Base-by-base conservation (phyloP, 30 jellyfish, hydroid and myxozoan genomes). In the Aurelia coerulea region DNA sequence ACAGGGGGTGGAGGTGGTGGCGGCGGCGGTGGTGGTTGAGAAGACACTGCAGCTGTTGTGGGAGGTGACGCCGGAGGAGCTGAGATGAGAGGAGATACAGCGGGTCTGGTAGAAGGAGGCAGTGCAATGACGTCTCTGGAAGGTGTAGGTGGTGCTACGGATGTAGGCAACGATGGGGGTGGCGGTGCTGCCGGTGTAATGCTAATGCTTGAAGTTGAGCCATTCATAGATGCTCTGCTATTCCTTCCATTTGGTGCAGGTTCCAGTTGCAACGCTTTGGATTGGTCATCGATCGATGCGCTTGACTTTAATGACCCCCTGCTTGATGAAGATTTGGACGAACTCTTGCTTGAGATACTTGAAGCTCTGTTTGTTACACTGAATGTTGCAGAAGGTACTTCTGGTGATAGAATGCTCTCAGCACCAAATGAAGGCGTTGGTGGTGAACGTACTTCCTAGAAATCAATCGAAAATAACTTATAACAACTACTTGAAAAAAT, bases 281-380 rank as follows among this genome's bases (percentile, higher is more conserved):
- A 23, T 13, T 69, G 88, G 39, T 75, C 90, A 9, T 72, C 76
- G 23, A 60, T 42, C 49, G 90, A 65, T 8, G 73, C 80, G 5
- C 60, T 53, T 41, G 86, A 76, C 15, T 70, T 74, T 46, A 82
- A 46, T 2, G 91, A 82, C 2, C 89, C 80, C 19, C 80, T 70
- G 29, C 81, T 68, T 1, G 81, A 53, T 19, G 91, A 82, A 72
- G 51, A 3, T 2, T 39, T 39, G 51, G 51, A 39, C 51, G 51
- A 39, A 39, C 85, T 59, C 39, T 65, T 82, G 62, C 85, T 49
- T 11, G 85, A 70, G 1, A 71, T 53, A 31, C 85, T 82, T 35
- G 89, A 68, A 17, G 98, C 90, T n/a, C 96, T 62, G 86, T 91
- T 91, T 51, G 87, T 32, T 12, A 91, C 53, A 52, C 71, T 92